These are phyloP conservation scores for Myoxocephalus aenaeus DNA, from an alignment of 2,797 vertebrate genomes.

Conservation along the genomic window DNA sequence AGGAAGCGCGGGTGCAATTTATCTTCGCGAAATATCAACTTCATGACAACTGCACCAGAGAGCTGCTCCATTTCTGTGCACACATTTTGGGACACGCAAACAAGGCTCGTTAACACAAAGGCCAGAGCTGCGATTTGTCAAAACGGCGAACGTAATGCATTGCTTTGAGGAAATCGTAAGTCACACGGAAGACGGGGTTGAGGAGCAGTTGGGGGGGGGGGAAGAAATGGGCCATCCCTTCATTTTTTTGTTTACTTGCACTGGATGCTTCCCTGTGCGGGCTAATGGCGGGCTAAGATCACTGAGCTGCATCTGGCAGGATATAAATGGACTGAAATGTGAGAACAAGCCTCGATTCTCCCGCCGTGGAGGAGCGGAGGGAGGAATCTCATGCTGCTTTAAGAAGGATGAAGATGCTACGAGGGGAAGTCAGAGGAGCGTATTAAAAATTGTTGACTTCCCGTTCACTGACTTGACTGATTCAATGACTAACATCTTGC, in stretches of 20 bases:
- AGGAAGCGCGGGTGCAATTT: slow-evolving; percentile 75
- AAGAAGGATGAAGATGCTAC: slow-evolving; percentile 63
- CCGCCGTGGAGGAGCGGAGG: slow-evolving; percentile 63
- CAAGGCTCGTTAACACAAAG: slow-evolving; percentile 60
- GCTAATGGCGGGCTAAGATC: slow-evolving; percentile 80
- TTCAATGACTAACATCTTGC: slow-evolving; percentile 54
- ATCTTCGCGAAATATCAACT: slow-evolving; percentile 79
- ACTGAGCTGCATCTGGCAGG: slow-evolving; percentile 73
- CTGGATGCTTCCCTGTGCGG: slow-evolving; percentile 66
- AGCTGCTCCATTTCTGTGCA: slow-evolving; percentile 64
- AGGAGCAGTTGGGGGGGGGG: slow-evolving; percentile 8
- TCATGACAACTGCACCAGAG: slow-evolving; percentile 67
- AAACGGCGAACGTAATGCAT: slow-evolving; percentile 3
- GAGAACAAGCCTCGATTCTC: slow-evolving; percentile 76
- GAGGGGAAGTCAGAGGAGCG: slow-evolving; percentile 54
- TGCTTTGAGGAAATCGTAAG: slow-evolving; percentile 49
- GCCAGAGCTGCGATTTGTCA: slow-evolving; percentile 31
- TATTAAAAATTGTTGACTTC: slow-evolving; percentile 69
- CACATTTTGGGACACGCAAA: slow-evolving; percentile 63
- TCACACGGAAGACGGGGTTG: slow-evolving; percentile 46
- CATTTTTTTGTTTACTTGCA: slow-evolving; percentile 71
- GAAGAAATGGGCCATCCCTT: slow-evolving; percentile 66
- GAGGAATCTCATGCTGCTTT: slow-evolving; percentile 63
- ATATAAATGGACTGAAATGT: slow-evolving; percentile 83
- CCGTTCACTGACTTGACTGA: slow-evolving; percentile 55